Percentiles rank a stretch among this genome's conserved stretches.
Evolutionary conservation across 2,113 vertebrate genomes (phyloP).

Genomic region (Actenoides lindsayi): DNA sequence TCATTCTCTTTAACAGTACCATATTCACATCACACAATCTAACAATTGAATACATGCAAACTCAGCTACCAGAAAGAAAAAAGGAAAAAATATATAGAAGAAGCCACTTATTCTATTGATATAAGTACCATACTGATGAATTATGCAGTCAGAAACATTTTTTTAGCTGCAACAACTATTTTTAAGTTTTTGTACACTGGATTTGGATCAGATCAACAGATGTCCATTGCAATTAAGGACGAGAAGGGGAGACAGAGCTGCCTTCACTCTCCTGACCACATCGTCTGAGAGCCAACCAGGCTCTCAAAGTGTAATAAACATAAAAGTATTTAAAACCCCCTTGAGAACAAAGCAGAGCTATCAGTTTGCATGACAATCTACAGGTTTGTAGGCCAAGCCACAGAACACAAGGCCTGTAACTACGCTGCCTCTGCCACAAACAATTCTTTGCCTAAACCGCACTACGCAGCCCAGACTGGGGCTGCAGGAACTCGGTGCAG

Average conservation of each 20-base stretch:
- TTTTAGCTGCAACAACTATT: background rate
- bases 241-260: background rate
- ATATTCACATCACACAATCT: background rate
- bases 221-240: background rate
- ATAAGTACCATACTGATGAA: background rate
- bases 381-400: slow-evolving; percentile 4
- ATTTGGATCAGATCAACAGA: background rate
- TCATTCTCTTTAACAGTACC: background rate
- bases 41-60: background rate
- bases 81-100: background rate
- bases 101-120: background rate
- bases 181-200: background rate
- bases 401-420: background rate
- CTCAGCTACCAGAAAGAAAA: background rate
- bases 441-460: background rate
- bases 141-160: background rate
- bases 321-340: background rate
- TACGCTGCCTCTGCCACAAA: background rate
- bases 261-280: background rate
- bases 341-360: background rate
- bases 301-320: background rate
- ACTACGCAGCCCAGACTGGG: too few relatives aligned
- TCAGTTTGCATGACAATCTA: background rate
- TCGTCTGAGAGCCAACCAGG: background rate
- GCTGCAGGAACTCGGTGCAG: fast-evolving